Percentiles rank a stretch among this genome's conserved stretches.
Evolutionary conservation across 2,797 vertebrate species (phyloP).

Genomic region (Salarias fasciatus): DNA sequence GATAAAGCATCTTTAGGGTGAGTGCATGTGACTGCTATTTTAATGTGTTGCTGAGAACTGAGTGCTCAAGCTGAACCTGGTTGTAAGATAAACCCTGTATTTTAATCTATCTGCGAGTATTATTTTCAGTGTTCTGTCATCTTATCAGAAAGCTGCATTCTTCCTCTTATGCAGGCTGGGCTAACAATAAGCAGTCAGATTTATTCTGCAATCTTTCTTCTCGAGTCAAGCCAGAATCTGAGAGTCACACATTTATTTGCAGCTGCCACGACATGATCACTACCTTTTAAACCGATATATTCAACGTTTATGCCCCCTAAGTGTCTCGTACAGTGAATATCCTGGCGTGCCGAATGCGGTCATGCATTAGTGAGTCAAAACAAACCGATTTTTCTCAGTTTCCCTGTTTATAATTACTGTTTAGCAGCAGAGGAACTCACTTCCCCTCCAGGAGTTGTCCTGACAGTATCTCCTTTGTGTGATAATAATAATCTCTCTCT

Average conservation of each 20-base stretch:
- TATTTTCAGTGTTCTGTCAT: conserved; percentile 55
- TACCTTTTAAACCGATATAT: too few relatives aligned
- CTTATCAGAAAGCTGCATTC: conserved; percentile 71
- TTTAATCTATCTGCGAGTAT: conserved; percentile 26
- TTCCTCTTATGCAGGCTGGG: conserved; percentile 55
- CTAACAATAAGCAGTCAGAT: conserved; percentile 60
- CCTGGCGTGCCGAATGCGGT: too few relatives aligned
- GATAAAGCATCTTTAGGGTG: too few relatives aligned
- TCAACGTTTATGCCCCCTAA: too few relatives aligned
- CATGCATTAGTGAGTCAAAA: conserved; percentile 1
- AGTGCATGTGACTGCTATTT: conserved; percentile 8
- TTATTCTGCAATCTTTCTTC: conserved; percentile 35
- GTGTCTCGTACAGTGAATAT: too few relatives aligned
- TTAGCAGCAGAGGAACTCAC: conserved; percentile 1
- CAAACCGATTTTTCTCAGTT: conserved; percentile 5
- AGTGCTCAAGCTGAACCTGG: not conserved
- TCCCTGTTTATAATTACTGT: conserved; percentile 5
- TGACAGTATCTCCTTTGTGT: conserved; percentile 42
- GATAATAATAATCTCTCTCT: conserved; percentile 62
- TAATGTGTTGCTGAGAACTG: conserved; percentile 8
- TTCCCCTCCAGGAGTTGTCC: conserved; percentile 11
- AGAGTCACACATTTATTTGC: conserved; percentile 6
- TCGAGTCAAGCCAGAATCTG: conserved; percentile 17
- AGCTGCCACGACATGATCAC: conserved; percentile 8
- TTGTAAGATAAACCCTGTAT: conserved; percentile 35